A percentile compares a stretch with the other conserved stretches of the same genome.
phyloP scores from a whole-genome alignment of 2,888 invertebrate genomes.

The Sepiola atlantica region DNA sequence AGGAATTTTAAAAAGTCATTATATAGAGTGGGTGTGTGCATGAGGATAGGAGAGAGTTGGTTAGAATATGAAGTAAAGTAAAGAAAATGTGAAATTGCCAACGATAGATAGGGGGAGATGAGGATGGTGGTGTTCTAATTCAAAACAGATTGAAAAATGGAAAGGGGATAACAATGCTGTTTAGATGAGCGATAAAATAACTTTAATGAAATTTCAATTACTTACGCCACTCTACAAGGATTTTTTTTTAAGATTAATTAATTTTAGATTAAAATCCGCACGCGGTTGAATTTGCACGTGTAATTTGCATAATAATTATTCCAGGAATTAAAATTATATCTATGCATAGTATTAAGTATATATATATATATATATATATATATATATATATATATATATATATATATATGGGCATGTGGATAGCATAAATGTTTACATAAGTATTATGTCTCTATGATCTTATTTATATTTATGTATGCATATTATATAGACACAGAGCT shows the following conservation, averaged over 20 bases:
- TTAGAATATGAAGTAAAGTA: not conserved
- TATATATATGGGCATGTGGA: not conserved
- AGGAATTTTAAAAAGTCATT: too few relatives aligned
- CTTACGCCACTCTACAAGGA: not conserved
- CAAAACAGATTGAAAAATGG: not conserved
- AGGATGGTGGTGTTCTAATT: too few relatives aligned
- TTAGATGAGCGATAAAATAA: not conserved
- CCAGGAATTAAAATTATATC: conserved; percentile 22
- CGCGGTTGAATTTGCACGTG: conserved; percentile 12
- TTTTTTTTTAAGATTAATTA: conserved; percentile 23
- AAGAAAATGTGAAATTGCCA: not conserved
- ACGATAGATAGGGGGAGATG: not conserved
- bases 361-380: not conserved
- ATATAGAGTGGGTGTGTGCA: too few relatives aligned
- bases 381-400: not conserved
- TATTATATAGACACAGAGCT: not conserved
- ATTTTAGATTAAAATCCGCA: conserved; percentile 32
- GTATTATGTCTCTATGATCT: not conserved
- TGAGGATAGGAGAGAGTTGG: too few relatives aligned
- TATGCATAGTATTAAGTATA: not conserved
- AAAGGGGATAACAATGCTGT: not conserved
- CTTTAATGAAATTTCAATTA: conserved; percentile 10
- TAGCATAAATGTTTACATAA: not conserved
- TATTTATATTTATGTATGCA: not conserved
- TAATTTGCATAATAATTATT: conserved; percentile 22